A percentile compares a stretch with the other conserved stretches of the same genome.
Evolutionary conservation across 1,140 invertebrate species (phyloP).

Genomic region (Musca vetustissima): DNA sequence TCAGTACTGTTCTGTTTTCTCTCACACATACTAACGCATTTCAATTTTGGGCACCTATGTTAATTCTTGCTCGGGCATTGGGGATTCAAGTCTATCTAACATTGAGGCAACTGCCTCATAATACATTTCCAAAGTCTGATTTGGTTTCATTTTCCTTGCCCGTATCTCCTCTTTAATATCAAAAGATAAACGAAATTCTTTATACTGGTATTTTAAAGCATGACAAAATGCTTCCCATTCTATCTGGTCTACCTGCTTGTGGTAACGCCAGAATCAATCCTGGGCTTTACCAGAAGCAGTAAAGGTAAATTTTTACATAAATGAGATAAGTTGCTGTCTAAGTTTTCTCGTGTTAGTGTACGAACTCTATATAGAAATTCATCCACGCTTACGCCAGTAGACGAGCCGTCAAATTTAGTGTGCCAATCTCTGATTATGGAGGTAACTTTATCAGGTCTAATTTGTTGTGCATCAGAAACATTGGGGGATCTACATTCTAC

Average conservation of each 20-base stretch:
- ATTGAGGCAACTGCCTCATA: slow-evolving; percentile 2
- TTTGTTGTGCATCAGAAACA: no score
- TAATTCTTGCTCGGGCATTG: background rate
- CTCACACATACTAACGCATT: no score
- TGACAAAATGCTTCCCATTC: background rate
- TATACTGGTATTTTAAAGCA: background rate
- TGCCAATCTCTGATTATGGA: no score
- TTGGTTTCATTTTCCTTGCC: background rate
- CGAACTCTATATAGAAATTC: slow-evolving; percentile 12
- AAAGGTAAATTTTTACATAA: background rate
- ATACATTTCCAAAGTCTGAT: background rate
- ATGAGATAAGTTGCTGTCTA: background rate
- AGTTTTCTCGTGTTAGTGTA: background rate
- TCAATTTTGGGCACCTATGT: no score
- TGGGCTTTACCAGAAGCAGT: background rate
- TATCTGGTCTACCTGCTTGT: background rate
- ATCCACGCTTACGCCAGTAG: background rate
- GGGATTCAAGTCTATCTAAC: background rate
- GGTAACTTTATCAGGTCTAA: no score
- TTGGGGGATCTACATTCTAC: no score
- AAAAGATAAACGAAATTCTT: background rate
- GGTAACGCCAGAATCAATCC: slow-evolving; percentile 5
- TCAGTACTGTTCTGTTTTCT: no score
- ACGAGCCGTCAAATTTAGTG: background rate
- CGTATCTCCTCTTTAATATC: background rate